A percentile compares a stretch with the other conserved stretches of the same genome.
phyloP scores from a whole-genome alignment of 2,113 vertebrate species.

The Meleagris gallopavo region DNA sequence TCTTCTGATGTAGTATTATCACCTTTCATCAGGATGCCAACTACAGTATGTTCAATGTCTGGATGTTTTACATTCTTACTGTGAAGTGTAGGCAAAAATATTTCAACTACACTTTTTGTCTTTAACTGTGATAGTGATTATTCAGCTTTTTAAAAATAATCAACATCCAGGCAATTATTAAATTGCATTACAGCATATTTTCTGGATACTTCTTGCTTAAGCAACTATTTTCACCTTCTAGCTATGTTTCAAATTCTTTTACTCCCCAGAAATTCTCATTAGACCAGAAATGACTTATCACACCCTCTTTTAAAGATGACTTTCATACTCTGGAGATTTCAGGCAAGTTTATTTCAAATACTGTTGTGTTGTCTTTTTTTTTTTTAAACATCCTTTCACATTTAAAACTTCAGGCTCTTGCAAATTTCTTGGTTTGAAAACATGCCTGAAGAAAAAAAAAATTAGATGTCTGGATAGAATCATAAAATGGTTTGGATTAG shows the following conservation, averaged over 20 bases:
- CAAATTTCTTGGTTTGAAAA: background rate
- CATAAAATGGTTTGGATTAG: background rate
- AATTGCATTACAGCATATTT: background rate
- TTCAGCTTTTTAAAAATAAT: background rate
- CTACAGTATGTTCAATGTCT: background rate
- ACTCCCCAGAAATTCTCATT: background rate
- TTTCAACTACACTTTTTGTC: background rate
- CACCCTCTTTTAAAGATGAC: background rate
- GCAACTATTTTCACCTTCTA: background rate
- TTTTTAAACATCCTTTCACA: background rate
- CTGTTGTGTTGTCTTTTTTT: background rate
- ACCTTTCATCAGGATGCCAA: background rate
- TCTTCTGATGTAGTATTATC: fast-evolving
- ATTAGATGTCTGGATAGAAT: background rate
- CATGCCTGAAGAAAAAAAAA: background rate
- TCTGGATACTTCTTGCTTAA: background rate
- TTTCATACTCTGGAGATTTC: background rate
- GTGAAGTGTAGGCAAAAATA: background rate
- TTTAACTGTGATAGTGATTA: background rate
- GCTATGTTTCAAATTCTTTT: background rate
- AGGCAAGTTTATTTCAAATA: background rate
- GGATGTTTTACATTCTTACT: background rate
- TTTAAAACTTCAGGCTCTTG: background rate
- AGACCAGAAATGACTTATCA: background rate
- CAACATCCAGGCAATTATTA: background rate